Evolutionary conservation across 1,140 invertebrate genomes (phyloP), one percentile per base, ranked within the genome.

Genomic region (Melipona quadrifasciata): DNA sequence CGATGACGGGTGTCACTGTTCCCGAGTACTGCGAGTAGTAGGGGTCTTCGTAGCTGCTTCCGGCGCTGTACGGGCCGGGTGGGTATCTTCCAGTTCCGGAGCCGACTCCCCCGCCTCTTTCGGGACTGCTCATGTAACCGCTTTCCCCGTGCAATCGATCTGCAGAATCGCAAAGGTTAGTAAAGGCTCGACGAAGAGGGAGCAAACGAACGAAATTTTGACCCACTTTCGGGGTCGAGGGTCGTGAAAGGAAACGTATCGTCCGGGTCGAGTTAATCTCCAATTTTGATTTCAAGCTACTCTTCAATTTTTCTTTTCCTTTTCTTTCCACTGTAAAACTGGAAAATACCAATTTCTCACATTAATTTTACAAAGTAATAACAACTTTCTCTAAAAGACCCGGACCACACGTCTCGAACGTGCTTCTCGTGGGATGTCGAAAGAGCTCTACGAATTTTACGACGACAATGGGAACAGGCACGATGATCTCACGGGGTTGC

Each of bases 81-180:
- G 94, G 90, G 86, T 95, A 95, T 80, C 95, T 94, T 55, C 91
- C 92, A 11, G 93, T 89, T 65, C 91, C 91, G 24, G 91, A 85
- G 27, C 93, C 90, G 39, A 93, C 92, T 1, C 91, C 90, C 14
- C 95, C 94, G 17, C 96, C 96, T 74, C 98, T 95, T 92, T 98
- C 98, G 1, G 98, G 98, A 24, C 98, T 98, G 79, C 97, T 98
- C 96, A 98, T 97, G 92, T 98, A 98, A 19, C 97, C 97, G 90
- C 95, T 95, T 89, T 98, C 97, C 90, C 95, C 95, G 86, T 95
- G 95, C 88, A 96, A 93, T 75, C 95, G 95, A 94, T 96, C 95
- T 95, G 92, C 39, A 64, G 87, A 91, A 88, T 80, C 57, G 53
- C 0, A 57, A 17, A 2, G 0, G 10, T 84, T 73, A 84, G 14